Evolutionary conservation across 1,140 invertebrate genomes (phyloP).

Genomic region (Dysdera silvatica): DNA sequence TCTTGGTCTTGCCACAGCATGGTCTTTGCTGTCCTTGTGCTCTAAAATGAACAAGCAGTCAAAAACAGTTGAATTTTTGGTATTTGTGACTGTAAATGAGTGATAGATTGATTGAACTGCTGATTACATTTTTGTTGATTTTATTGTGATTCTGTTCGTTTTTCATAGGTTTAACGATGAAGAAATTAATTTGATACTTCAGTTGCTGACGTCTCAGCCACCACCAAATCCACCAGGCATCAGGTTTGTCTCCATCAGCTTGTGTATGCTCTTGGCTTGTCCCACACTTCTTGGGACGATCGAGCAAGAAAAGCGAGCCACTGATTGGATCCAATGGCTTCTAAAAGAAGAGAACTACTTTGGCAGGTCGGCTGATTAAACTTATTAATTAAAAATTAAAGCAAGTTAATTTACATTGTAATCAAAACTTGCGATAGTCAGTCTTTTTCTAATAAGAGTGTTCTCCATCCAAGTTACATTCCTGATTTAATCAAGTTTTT

Average conservation of each 20-base stretch:
- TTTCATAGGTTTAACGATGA: slow-evolving; percentile 70
- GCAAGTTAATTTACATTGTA: too few relatives aligned
- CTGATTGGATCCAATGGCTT: slow-evolving; percentile 91
- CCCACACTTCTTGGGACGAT: slow-evolving; percentile 68
- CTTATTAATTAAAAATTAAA: neutral
- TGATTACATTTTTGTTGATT: neutral
- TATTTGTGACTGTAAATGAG: too few relatives aligned
- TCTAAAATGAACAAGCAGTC: too few relatives aligned
- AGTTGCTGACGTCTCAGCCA: slow-evolving; percentile 78
- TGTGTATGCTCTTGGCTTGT: slow-evolving; percentile 92
- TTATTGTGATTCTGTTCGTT: neutral
- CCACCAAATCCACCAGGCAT: slow-evolving; percentile 82
- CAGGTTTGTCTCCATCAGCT: slow-evolving; percentile 80
- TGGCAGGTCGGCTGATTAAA: slow-evolving; percentile 42
- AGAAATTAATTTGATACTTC: slow-evolving; percentile 72
- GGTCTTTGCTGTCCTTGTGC: too few relatives aligned
- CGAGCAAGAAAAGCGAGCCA: slow-evolving; percentile 77
- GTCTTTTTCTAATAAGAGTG: too few relatives aligned
- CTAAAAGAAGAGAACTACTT: slow-evolving; percentile 77
- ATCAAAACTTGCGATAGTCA: too few relatives aligned
- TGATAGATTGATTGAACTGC: too few relatives aligned
- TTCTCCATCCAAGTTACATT: too few relatives aligned
- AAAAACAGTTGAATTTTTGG: too few relatives aligned
- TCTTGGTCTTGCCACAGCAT: too few relatives aligned
- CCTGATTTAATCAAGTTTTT: too few relatives aligned